A percentile compares a stretch with the other conserved stretches of the same genome.
Conservation (phyloP, 1,140 invertebrate genomes). For the Dolichoris vasculosae region DNA sequence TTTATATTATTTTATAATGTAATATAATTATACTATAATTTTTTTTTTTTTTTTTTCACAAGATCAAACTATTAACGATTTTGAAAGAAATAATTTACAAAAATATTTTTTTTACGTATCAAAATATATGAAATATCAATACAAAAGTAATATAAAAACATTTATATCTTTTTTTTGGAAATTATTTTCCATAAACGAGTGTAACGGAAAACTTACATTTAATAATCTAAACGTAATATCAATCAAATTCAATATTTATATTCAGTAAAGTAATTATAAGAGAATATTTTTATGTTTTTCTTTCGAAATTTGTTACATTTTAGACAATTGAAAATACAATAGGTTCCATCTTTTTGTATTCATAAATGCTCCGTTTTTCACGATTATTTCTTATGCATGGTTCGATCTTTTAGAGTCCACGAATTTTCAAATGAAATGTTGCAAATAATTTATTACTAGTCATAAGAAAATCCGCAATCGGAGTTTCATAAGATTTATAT, state of each 20-base stretch:
- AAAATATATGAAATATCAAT: no score
- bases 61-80: no score
- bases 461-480: slow-evolving; percentile 34
- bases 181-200: no score
- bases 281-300: background rate
- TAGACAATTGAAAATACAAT: background rate
- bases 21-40: no score
- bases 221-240: background rate
- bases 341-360: background rate
- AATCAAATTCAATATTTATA: background rate
- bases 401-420: slow-evolving; percentile 20
- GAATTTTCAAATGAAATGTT: slow-evolving; percentile 31
- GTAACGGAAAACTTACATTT: no score
- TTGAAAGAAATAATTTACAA: no score
- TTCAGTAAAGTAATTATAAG: background rate
- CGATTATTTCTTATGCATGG: background rate
- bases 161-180: no score
- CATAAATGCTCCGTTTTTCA: background rate
- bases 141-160: no score
- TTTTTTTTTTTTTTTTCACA: no score
- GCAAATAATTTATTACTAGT: slow-evolving; percentile 36
- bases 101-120: no score
- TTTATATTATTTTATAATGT: no score
- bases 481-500: background rate
- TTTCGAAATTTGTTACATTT: background rate